phyloP scores from a whole-genome alignment of 2,888 invertebrate genomes.

The Coelogynopora nodosa region DNA sequence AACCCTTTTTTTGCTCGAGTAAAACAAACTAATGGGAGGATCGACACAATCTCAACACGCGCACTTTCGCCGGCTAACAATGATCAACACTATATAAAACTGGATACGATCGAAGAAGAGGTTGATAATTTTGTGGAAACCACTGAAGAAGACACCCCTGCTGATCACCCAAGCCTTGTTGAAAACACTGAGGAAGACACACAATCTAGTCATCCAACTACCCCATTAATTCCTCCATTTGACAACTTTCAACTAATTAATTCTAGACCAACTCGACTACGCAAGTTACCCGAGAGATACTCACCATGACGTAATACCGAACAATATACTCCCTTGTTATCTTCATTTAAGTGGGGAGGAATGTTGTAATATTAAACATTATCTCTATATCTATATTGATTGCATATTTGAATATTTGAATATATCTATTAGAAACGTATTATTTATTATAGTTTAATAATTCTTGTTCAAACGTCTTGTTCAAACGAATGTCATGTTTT shows the following conservation, averaged over 20 bases:
- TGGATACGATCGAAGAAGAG: conserved; percentile 23
- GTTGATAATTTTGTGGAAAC: conserved; percentile 13
- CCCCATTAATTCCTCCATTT: background rate
- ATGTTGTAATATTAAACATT: conserved; percentile 1
- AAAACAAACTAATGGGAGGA: conserved; percentile 29
- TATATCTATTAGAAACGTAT: background rate
- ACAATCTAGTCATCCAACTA: conserved; percentile 3
- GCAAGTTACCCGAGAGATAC: conserved; percentile 23
- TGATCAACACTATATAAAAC: conserved; percentile 11
- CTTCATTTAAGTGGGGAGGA: conserved; percentile 26
- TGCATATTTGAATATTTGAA: background rate
- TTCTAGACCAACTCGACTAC: conserved; percentile 18
- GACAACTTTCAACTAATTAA: background rate
- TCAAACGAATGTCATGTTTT: background rate
- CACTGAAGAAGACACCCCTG: conserved; percentile 14
- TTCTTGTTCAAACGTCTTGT: background rate
- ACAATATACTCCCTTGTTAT: conserved; percentile 25
- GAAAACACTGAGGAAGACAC: conserved; percentile 10
- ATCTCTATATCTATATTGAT: background rate
- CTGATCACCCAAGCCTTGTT: conserved; percentile 15
- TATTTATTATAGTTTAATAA: background rate
- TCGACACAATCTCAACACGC: conserved; percentile 31
- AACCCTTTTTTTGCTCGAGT: conserved; percentile 16
- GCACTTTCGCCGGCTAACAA: conserved; percentile 3
- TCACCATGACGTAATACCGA: background rate